phyloP scores from a whole-genome alignment of 1,140 invertebrate genomes.

The Episyrphus balteatus region DNA sequence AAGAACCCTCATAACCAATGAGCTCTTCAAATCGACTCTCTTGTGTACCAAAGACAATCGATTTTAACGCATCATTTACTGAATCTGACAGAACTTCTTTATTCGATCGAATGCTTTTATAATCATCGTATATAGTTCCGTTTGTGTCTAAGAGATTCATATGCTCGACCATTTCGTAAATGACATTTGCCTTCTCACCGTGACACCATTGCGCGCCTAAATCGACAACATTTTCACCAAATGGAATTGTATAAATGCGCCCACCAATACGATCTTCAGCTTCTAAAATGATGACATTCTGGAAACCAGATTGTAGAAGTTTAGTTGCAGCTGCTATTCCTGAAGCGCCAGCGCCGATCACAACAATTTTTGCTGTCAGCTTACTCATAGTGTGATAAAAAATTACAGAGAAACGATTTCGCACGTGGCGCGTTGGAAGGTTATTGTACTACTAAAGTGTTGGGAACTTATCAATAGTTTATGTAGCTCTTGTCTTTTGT shows the following conservation, averaged over 20 bases:
- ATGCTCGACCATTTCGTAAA: conserved; percentile 51
- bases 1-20: conserved; percentile 22
- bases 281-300: conserved; percentile 48
- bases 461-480: too few relatives aligned
- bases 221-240: conserved; percentile 55
- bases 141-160: conserved; percentile 40
- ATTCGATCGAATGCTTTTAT: conserved; percentile 32
- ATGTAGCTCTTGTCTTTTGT: too few relatives aligned
- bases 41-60: conserved; percentile 17
- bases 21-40: conserved; percentile 22
- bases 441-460: too few relatives aligned
- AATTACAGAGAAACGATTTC: too few relatives aligned
- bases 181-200: conserved; percentile 59
- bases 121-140: conserved; percentile 17
- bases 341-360: conserved; percentile 47
- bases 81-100: conserved; percentile 26
- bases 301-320: conserved; percentile 42
- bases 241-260: conserved; percentile 48
- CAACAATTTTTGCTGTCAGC: conserved; percentile 34
- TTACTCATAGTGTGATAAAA: conserved; percentile 3
- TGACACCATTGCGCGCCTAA: conserved; percentile 71
- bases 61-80: conserved; percentile 18
- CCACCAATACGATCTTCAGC: conserved; percentile 61
- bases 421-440: too few relatives aligned
- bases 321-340: conserved; percentile 47